Conservation (phyloP, 2,797 vertebrate species). For the Eupleurogrammus muticus region DNA sequence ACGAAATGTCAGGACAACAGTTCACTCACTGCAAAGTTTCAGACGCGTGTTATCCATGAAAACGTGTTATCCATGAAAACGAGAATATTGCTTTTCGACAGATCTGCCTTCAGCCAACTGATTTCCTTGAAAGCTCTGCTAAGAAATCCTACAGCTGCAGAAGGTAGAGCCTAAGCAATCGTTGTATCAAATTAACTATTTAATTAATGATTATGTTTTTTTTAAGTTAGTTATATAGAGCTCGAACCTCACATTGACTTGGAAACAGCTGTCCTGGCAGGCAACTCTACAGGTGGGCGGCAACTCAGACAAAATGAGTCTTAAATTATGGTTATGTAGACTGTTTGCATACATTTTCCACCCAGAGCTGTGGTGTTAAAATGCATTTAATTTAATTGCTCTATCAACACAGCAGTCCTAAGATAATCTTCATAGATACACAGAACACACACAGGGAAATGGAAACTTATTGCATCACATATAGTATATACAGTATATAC, state of each 20-base stretch:
- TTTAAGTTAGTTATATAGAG: background rate
- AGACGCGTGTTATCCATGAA: background rate
- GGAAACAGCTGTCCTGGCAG: conserved; percentile 18
- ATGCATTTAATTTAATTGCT: conserved; percentile 44
- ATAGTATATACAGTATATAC: conserved; percentile 21
- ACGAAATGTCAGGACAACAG: background rate
- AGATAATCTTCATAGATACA: conserved; percentile 17
- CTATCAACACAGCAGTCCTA: conserved; percentile 37
- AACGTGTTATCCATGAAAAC: background rate
- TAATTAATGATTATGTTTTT: no score
- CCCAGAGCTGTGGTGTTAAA: conserved; percentile 30
- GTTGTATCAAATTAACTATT: background rate
- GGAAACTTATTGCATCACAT: conserved; percentile 1
- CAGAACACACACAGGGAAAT: conserved; percentile 1
- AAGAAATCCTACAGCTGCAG: no score
- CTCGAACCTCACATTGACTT: background rate
- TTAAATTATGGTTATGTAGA: conserved; percentile 12
- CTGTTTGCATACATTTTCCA: conserved; percentile 17
- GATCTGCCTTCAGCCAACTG: background rate
- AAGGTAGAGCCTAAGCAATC: background rate
- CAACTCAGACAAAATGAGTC: conserved; percentile 1
- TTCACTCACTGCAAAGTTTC: background rate
- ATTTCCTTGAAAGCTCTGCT: background rate
- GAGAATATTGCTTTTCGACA: background rate
- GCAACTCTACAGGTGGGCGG: conserved; percentile 17